These are phyloP conservation scores for Dascillus cervinus DNA, from an alignment of 2,888 invertebrate species.

Conservation along the genomic window DNA sequence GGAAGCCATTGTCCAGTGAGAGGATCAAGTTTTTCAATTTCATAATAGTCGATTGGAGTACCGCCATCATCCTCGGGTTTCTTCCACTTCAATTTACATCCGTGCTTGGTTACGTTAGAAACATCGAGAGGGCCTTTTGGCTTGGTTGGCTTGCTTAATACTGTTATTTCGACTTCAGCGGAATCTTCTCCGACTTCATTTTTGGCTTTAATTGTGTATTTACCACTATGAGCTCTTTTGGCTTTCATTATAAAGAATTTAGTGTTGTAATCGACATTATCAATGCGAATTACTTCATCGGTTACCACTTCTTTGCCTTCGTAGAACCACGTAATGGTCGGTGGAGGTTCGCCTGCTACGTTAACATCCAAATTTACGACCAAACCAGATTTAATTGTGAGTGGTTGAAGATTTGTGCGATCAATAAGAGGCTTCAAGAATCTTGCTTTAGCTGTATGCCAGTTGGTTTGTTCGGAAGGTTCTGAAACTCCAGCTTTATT, in stretches of 20 bases:
- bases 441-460: slow-evolving; percentile 82
- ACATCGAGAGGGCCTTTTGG: slow-evolving; percentile 85
- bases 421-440: slow-evolving; percentile 92
- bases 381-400: slow-evolving; percentile 81
- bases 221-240: slow-evolving; percentile 74
- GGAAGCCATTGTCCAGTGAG: slow-evolving; percentile 90
- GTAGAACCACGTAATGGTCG: slow-evolving; percentile 83
- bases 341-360: slow-evolving; percentile 89
- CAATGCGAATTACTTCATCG: slow-evolving; percentile 60
- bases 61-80: slow-evolving; percentile 96
- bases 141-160: slow-evolving; percentile 68
- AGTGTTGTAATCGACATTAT: slow-evolving; percentile 83
- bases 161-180: slow-evolving; percentile 82
- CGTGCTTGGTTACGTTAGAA: slow-evolving; percentile 82
- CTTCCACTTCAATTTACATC: slow-evolving; percentile 86
- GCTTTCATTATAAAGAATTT: slow-evolving; percentile 81
- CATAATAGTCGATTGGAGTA: slow-evolving; percentile 85
- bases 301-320: slow-evolving; percentile 60
- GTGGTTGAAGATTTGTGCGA: slow-evolving; percentile 76
- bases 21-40: slow-evolving; percentile 92
- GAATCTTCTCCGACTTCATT: slow-evolving; percentile 91
- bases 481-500: slow-evolving; percentile 94
- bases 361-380: slow-evolving; percentile 81
- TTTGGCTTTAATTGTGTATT: slow-evolving; percentile 81
- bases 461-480: slow-evolving; percentile 85